phyloP scores from a whole-genome alignment of 2,888 invertebrate genomes.

The Anodontia alba region DNA sequence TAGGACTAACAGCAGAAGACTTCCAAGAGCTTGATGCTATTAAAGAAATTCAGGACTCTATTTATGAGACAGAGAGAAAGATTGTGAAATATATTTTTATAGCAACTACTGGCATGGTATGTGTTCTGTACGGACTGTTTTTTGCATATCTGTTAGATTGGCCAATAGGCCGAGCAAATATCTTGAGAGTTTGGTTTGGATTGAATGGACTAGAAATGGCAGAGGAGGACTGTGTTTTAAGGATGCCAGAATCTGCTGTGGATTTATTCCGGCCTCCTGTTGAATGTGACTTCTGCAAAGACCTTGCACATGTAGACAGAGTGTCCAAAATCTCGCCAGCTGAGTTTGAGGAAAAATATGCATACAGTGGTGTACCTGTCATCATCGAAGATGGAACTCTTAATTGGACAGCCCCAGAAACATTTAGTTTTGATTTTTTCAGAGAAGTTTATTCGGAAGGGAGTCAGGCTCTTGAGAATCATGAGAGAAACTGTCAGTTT shows the following conservation, averaged over 20 bases:
- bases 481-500: slow-evolving; percentile 91
- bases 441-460: slow-evolving; percentile 88
- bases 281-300: slow-evolving; percentile 91
- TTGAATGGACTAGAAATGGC: slow-evolving; percentile 57
- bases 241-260: slow-evolving; percentile 60
- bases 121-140: slow-evolving; percentile 31
- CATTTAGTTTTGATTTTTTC: slow-evolving; percentile 94
- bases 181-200: slow-evolving; percentile 66
- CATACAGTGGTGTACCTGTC: slow-evolving; percentile 92
- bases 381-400: slow-evolving; percentile 93
- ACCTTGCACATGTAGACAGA: slow-evolving; percentile 88
- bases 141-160: slow-evolving; percentile 67
- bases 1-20: slow-evolving; percentile 70
- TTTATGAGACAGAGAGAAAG: slow-evolving; percentile 23
- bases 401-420: slow-evolving; percentile 92
- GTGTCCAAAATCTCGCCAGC: slow-evolving; percentile 89
- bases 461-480: slow-evolving; percentile 80
- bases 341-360: slow-evolving; percentile 91
- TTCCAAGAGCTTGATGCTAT: slow-evolving; percentile 65
- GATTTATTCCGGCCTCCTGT: slow-evolving; percentile 91
- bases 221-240: slow-evolving; percentile 72
- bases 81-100: slow-evolving; percentile 32
- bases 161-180: slow-evolving; percentile 64
- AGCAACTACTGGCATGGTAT: slow-evolving; percentile 22
- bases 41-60: slow-evolving; percentile 50